phyloP scores from a whole-genome alignment of 2,113 vertebrate genomes.

The Mus spicilegus region DNA sequence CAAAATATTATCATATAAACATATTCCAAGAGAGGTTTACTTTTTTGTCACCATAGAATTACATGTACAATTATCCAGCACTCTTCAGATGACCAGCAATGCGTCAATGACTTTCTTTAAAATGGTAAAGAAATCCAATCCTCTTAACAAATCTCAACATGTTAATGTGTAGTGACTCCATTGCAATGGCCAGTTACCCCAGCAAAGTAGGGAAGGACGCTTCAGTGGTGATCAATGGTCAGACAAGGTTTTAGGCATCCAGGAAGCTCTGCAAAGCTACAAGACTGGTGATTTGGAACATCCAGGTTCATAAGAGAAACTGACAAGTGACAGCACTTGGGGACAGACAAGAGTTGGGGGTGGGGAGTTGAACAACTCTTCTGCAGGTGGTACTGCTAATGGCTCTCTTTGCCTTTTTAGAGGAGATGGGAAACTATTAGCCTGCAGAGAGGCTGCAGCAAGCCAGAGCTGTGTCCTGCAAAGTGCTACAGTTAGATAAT shows the following conservation, averaged over 20 bases:
- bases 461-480: neutral
- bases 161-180: neutral
- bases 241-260: neutral
- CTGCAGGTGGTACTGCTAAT: neutral
- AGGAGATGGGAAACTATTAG: neutral
- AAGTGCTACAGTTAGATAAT: neutral
- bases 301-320: neutral
- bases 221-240: neutral
- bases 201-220: neutral
- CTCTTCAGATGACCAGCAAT: conserved; percentile 14
- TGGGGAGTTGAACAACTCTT: neutral
- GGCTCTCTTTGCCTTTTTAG: neutral
- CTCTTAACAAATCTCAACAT: neutral
- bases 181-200: neutral
- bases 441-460: neutral
- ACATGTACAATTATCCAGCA: neutral
- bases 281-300: neutral
- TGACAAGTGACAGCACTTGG: neutral
- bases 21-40: conserved; percentile 22
- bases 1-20: conserved; percentile 63
- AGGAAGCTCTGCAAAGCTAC: neutral
- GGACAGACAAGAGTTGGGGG: neutral
- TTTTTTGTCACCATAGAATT: neutral
- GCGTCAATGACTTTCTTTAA: conserved; percentile 26
- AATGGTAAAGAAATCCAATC: neutral